phyloP scores from a whole-genome alignment of 2,113 vertebrate species.

The Serilophus lunatus region DNA sequence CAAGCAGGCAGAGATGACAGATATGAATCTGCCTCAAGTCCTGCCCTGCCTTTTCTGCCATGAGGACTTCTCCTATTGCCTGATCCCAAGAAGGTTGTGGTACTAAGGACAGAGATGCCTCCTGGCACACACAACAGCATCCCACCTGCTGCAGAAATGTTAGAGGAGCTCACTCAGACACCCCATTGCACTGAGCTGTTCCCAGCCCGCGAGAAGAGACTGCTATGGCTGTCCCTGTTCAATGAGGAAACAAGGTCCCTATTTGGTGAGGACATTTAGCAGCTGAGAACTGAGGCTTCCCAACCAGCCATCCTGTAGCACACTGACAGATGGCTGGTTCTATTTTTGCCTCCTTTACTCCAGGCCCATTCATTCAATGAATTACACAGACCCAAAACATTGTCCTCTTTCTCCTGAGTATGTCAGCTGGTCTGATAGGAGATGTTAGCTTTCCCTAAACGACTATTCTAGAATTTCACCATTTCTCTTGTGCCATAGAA shows the following conservation, averaged over 20 bases:
- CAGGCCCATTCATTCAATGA: background rate
- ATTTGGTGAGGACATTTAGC: background rate
- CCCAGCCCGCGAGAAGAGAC: accelerated
- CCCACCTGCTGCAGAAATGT: background rate
- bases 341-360: constrained; percentile 30
- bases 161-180: accelerated
- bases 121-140: background rate
- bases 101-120: background rate
- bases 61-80: background rate
- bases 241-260: background rate
- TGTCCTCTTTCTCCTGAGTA: background rate
- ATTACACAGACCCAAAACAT: background rate
- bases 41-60: background rate
- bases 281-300: background rate
- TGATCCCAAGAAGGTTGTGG: background rate
- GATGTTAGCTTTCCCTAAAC: background rate
- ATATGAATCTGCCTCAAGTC: background rate
- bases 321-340: constrained; percentile 19
- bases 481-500: background rate
- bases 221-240: background rate
- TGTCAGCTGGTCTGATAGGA: background rate
- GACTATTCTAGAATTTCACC: background rate
- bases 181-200: background rate
- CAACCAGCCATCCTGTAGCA: background rate
- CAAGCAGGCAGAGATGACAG: background rate